Evolutionary conservation across 2,888 invertebrate genomes (phyloP).

Genomic region (Drosophila maculinotata): DNA sequence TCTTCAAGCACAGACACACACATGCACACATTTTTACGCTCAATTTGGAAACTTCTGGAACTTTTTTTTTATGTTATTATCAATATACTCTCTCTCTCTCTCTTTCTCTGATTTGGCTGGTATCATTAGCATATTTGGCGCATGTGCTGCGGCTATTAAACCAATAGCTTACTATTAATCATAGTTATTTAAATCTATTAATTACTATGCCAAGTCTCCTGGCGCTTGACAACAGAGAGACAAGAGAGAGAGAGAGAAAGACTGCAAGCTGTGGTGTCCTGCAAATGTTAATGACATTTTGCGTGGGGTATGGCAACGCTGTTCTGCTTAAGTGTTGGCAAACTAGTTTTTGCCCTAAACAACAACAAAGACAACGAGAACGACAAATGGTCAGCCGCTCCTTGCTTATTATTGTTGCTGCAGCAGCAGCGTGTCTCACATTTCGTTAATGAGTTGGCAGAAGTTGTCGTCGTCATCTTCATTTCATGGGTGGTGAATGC

Average conservation of each 20-base stretch:
- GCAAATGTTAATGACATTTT: conserved; percentile 44
- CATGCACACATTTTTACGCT: conserved; percentile 34
- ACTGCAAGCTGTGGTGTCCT: conserved; percentile 28
- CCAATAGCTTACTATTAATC: conserved; percentile 49
- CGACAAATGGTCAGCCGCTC: conserved; percentile 29
- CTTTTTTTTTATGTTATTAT: conserved; percentile 24
- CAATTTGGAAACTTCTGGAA: conserved; percentile 69
- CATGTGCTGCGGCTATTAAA: conserved; percentile 39
- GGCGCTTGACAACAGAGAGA: conserved; percentile 26
- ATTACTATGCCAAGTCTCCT: conserved; percentile 13
- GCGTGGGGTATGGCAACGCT: conserved; percentile 41
- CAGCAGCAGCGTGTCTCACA: conserved; percentile 27
- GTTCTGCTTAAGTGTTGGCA: conserved; percentile 49
- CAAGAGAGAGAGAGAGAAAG: neutral
- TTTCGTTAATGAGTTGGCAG: conserved; percentile 68
- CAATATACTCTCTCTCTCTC: conserved; percentile 21
- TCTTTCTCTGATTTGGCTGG: conserved; percentile 6
- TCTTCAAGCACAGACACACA: conserved; percentile 12
- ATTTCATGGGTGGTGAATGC: conserved; percentile 63
- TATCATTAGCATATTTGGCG: conserved; percentile 45
- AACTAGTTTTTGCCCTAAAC: conserved; percentile 60
- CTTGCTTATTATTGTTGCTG: conserved; percentile 18
- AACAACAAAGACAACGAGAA: conserved; percentile 31
- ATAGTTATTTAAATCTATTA: conserved; percentile 34
- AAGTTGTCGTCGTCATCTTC: conserved; percentile 54